Evolutionary conservation across 1,140 invertebrate species (phyloP).

Genomic region (Drosophila ogumai): DNA sequence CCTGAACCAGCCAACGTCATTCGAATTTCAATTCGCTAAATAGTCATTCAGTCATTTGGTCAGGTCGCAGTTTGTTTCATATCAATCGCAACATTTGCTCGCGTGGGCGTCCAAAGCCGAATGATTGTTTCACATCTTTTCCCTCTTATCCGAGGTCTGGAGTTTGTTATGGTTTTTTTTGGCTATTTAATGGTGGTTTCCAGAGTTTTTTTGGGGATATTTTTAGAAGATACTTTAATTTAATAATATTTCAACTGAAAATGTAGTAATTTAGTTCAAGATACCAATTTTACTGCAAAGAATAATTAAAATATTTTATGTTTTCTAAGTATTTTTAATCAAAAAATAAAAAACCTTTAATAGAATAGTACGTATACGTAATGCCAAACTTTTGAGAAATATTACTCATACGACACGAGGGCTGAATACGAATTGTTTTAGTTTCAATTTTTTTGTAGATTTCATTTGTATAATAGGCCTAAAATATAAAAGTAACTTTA

Average conservation of each 20-base stretch:
- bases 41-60: conserved; percentile 52
- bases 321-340: background rate
- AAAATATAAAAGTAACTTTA: background rate
- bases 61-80: conserved; percentile 62
- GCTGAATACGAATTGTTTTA: background rate
- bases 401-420: conserved; percentile 2
- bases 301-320: background rate
- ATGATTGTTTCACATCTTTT: conserved; percentile 38
- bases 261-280: background rate
- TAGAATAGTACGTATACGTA: background rate
- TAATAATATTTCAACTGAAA: background rate
- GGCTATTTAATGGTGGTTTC: background rate
- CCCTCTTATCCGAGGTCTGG: conserved; percentile 1
- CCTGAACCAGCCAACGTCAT: conserved; percentile 47
- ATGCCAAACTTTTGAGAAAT: background rate
- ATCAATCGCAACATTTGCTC: conserved; percentile 61
- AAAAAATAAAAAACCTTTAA: background rate
- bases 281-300: background rate
- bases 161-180: conserved; percentile 6
- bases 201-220: background rate
- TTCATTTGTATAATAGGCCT: background rate
- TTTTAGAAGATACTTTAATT: background rate
- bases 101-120: conserved; percentile 55
- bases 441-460: background rate
- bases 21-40: conserved; percentile 52